Evolutionary conservation across 2,113 vertebrate species (phyloP).

Genomic region (Carassius auratus): DNA sequence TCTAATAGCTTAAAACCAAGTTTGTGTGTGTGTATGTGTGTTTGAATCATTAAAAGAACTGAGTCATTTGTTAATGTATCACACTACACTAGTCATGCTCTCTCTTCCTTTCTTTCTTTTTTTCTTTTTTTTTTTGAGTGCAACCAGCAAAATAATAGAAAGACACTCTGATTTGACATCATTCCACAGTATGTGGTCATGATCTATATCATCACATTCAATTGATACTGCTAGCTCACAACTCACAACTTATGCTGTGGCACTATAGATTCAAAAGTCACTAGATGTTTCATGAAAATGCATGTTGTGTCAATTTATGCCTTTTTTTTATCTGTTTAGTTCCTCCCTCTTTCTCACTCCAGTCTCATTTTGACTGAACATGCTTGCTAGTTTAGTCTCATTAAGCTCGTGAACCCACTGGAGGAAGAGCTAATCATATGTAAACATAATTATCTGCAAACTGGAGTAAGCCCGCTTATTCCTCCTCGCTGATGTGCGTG

Average conservation of each 20-base stretch:
- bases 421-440: constrained; percentile 44
- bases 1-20: too few species aligned
- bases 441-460: constrained; percentile 47
- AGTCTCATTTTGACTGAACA: background rate
- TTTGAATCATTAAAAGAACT: too few species aligned
- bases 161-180: background rate
- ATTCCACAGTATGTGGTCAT: constrained; percentile 1
- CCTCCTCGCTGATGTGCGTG: constrained; percentile 23
- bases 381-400: constrained; percentile 42
- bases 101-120: background rate
- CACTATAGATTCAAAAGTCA: background rate
- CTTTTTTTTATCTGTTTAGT: background rate
- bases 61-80: background rate
- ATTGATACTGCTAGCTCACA: background rate
- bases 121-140: background rate
- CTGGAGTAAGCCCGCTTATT: constrained; percentile 16
- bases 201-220: background rate
- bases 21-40: too few species aligned
- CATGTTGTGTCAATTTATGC: background rate
- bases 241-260: background rate
- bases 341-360: background rate
- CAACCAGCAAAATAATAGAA: background rate
- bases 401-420: constrained; percentile 31
- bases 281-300: background rate
- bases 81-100: background rate